Conservation (phyloP, 2,797 vertebrate species). For the Prionace glauca region DNA sequence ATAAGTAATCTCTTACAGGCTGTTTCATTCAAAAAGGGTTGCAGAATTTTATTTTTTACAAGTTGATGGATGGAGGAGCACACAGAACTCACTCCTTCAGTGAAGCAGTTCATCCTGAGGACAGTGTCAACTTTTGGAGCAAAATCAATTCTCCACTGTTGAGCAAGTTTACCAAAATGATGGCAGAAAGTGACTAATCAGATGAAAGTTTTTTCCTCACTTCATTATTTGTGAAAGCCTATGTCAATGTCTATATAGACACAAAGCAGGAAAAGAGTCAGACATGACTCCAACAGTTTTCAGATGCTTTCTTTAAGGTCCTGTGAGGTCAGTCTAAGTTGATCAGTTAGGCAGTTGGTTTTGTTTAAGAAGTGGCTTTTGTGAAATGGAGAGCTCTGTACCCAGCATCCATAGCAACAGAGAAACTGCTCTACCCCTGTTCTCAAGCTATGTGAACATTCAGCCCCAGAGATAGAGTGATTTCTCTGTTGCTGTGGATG, state of each 20-base stretch:
- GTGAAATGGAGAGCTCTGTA: neutral
- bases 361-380: neutral
- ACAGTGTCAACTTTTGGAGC: neutral
- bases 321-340: neutral
- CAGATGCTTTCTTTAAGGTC: neutral
- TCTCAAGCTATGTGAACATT: neutral
- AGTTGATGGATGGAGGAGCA: neutral
- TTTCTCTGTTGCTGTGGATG: neutral
- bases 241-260: neutral
- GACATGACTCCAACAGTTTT: neutral
- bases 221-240: neutral
- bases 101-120: neutral
- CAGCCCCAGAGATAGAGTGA: neutral
- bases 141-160: neutral
- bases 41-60: neutral
- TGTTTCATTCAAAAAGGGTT: neutral
- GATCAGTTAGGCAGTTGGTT: neutral
- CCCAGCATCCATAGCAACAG: neutral
- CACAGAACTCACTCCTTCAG: neutral
- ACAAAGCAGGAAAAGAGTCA: neutral
- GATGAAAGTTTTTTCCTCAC: neutral
- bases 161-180: neutral
- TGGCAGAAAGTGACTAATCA: neutral
- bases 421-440: no score
- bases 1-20: neutral